A percentile compares a stretch with the other conserved stretches of the same genome.
Evolutionary conservation across 2,113 vertebrate genomes (phyloP).

Genomic region (Bothrops jararaca): DNA sequence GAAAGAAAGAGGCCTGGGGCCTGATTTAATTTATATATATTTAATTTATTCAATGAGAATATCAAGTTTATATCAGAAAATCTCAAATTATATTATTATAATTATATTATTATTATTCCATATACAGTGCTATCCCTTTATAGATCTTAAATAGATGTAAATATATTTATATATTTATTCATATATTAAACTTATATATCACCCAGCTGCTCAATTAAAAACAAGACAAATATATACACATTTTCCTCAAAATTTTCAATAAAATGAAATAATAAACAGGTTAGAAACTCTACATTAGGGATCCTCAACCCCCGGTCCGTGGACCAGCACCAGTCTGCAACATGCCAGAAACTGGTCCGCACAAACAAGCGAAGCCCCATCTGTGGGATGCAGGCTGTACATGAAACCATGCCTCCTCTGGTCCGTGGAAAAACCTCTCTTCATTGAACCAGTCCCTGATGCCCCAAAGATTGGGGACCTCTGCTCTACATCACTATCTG

Average conservation of each 20-base stretch:
- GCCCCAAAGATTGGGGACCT: too few relatives aligned
- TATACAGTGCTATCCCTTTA: neutral
- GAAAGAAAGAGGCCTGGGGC: neutral
- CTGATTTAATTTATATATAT: neutral
- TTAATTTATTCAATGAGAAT: neutral
- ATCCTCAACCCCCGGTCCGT: too few relatives aligned
- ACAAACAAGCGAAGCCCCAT: too few relatives aligned
- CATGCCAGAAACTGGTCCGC: too few relatives aligned
- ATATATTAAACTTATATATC: too few relatives aligned
- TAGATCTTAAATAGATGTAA: neutral
- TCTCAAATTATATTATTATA: too few relatives aligned
- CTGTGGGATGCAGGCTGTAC: too few relatives aligned
- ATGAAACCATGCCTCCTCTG: too few relatives aligned
- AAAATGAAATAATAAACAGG: conserved; percentile 8
- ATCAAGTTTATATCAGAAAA: neutral
- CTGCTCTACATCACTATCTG: neutral
- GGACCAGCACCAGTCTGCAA: too few relatives aligned
- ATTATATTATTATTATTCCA: neutral
- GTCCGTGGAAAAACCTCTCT: too few relatives aligned
- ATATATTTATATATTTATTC: neutral
- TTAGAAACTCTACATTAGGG: neutral
- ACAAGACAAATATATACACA: neutral
- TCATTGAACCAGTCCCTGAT: too few relatives aligned
- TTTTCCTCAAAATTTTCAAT: neutral
- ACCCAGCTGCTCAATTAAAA: too few relatives aligned